Evolutionary conservation across 2,797 vertebrate species (phyloP).

Genomic region (Pogonophryne albipinna): DNA sequence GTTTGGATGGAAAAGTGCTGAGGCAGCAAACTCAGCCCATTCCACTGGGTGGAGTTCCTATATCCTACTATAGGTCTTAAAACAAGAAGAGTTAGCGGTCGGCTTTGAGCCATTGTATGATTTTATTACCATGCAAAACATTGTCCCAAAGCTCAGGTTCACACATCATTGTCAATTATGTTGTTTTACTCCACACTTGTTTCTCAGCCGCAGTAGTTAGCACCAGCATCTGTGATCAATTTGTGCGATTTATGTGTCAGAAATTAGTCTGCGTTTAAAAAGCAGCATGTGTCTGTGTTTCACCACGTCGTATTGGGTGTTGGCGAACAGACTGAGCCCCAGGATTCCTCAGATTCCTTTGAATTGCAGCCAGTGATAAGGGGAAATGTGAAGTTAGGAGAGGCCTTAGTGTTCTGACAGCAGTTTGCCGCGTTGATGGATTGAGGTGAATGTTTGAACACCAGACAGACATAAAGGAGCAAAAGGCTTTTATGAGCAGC

Average conservation of each 20-base stretch:
- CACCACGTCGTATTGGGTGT: slow-evolving; percentile 58
- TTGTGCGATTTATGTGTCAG: slow-evolving; percentile 63
- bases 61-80: slow-evolving; percentile 57
- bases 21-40: slow-evolving; percentile 65
- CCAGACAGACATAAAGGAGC: slow-evolving; percentile 80
- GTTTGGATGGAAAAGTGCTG: slow-evolving; percentile 77
- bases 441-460: slow-evolving; percentile 77
- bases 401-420: slow-evolving; percentile 67
- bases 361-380: slow-evolving; percentile 65
- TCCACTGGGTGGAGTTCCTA: slow-evolving; percentile 68
- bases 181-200: slow-evolving; percentile 60
- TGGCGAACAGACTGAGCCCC: slow-evolving; percentile 44
- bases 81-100: slow-evolving; percentile 47
- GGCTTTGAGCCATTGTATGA: slow-evolving; percentile 36
- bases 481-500: slow-evolving; percentile 78
- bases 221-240: slow-evolving; percentile 71
- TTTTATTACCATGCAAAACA: slow-evolving; percentile 57
- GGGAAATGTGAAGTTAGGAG: slow-evolving; percentile 63
- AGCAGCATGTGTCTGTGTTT: slow-evolving; percentile 64
- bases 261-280: slow-evolving; percentile 65
- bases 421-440: slow-evolving; percentile 72
- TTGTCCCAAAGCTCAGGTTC: slow-evolving; percentile 61
- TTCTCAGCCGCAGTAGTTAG: slow-evolving; percentile 49
- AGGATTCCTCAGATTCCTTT: slow-evolving; percentile 76
- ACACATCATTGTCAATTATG: slow-evolving; percentile 56